phyloP scores from a whole-genome alignment of 2,797 vertebrate genomes.

The Neosilurus mollespiculum region DNA sequence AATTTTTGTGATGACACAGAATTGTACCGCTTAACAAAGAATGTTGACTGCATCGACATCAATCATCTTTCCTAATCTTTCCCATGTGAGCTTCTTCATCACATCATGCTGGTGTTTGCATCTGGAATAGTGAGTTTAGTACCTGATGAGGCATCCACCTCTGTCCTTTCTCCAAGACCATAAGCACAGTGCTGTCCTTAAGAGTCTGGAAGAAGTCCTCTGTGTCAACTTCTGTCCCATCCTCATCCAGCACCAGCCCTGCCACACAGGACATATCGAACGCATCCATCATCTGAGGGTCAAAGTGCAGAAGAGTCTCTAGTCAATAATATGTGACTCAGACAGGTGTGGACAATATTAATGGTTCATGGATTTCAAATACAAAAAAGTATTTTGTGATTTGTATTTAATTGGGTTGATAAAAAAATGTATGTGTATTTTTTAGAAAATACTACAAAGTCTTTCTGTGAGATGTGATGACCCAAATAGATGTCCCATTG shows the following conservation, averaged over 20 bases:
- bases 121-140: conserved; percentile 29
- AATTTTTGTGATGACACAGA: not conserved
- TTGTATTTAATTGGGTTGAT: no score
- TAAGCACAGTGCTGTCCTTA: conserved; percentile 78
- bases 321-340: conserved; percentile 1
- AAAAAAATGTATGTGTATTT: no score
- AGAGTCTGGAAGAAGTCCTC: conserved; percentile 87
- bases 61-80: not conserved
- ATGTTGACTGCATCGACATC: not conserved
- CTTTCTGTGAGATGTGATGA: no score
- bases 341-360: not conserved
- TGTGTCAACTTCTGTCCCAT: conserved; percentile 86
- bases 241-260: conserved; percentile 86
- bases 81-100: not conserved
- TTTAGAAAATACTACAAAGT: no score
- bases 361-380: no score
- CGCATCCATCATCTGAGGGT: conserved; percentile 71
- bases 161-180: conserved; percentile 85
- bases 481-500: no score
- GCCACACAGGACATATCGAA: conserved; percentile 65
- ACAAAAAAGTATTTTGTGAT: no score
- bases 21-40: not conserved
- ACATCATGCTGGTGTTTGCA: not conserved
- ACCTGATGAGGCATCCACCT: conserved; percentile 78
- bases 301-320: conserved; percentile 11